phyloP scores from a whole-genome alignment of 2,888 invertebrate genomes.

The Dicranocentrus wangi region DNA sequence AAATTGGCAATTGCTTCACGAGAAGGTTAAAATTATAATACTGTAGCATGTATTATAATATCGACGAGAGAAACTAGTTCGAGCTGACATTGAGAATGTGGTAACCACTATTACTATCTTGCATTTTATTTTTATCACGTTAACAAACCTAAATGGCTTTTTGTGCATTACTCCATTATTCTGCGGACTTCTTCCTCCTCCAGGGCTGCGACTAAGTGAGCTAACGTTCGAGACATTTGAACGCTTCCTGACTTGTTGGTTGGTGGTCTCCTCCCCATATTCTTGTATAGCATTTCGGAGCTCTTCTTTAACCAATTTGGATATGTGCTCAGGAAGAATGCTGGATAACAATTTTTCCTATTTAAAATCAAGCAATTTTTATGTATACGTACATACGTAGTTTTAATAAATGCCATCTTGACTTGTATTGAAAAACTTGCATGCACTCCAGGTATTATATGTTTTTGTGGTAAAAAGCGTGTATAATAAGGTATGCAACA shows the following conservation, averaged over 20 bases:
- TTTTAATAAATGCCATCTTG: conserved; percentile 1
- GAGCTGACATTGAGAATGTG: too few species aligned
- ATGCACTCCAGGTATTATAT: too few species aligned
- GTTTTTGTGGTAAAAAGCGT: too few species aligned
- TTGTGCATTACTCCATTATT: conserved; percentile 68
- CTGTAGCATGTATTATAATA: too few species aligned
- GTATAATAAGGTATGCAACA: too few species aligned
- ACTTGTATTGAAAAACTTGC: too few species aligned
- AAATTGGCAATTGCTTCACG: too few species aligned
- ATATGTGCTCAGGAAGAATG: conserved; percentile 89
- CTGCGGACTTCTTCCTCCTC: conserved; percentile 26
- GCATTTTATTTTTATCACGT: conserved; percentile 8
- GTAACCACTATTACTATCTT: too few species aligned
- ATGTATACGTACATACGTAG: conserved; percentile 22
- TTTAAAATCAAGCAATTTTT: conserved; percentile 1
- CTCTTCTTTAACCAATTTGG: conserved; percentile 79
- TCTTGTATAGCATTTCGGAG: conserved; percentile 77
- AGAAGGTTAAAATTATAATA: too few species aligned
- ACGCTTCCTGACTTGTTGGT: conserved; percentile 39
- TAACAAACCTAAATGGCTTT: conserved; percentile 76
- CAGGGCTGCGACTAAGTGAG: conserved; percentile 37
- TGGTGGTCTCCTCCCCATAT: conserved; percentile 72
- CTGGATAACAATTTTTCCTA: conserved; percentile 89
- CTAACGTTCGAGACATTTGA: conserved; percentile 43
- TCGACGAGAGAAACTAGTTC: too few species aligned